phyloP scores from a whole-genome alignment of 2,113 vertebrate species.

The Egretta garzetta region DNA sequence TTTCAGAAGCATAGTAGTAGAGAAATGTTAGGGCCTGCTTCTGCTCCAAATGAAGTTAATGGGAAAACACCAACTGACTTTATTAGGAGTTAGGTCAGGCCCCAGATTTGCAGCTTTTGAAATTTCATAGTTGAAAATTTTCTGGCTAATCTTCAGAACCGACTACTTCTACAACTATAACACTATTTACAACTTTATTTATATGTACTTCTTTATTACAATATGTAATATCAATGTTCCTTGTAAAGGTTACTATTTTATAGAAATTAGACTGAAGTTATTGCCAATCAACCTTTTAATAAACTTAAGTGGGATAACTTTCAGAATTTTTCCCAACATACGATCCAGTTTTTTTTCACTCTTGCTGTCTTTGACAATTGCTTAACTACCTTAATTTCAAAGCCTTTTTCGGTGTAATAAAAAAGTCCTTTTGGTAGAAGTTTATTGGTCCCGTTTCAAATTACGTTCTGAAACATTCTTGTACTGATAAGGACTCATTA shows the following conservation, averaged over 20 bases:
- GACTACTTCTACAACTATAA: slow-evolving; percentile 47
- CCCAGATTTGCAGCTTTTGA: slow-evolving; percentile 19
- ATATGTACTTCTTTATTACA: slow-evolving; percentile 67
- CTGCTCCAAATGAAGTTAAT: slow-evolving; percentile 37
- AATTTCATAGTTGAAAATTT: slow-evolving; percentile 43
- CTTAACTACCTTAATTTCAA: slow-evolving; percentile 58
- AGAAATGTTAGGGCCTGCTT: slow-evolving; percentile 44
- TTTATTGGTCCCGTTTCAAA: slow-evolving; percentile 64
- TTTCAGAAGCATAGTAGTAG: slow-evolving; percentile 57
- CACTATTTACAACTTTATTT: slow-evolving; percentile 65
- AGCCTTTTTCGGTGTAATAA: slow-evolving; percentile 52
- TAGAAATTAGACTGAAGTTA: slow-evolving; percentile 68
- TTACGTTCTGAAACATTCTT: slow-evolving; percentile 57
- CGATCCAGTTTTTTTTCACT: slow-evolving; percentile 15
- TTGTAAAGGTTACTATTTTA: slow-evolving; percentile 68
- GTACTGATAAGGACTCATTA: slow-evolving; percentile 50
- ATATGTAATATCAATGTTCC: slow-evolving; percentile 69
- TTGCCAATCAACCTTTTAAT: slow-evolving; percentile 65
- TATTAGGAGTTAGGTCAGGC: slow-evolving; percentile 30
- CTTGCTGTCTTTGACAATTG: not conserved
- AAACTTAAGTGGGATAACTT: slow-evolving; percentile 56
- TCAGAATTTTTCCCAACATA: slow-evolving; percentile 46
- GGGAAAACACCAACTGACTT: slow-evolving; percentile 49
- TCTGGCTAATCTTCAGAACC: slow-evolving; percentile 42
- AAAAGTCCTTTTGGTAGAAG: slow-evolving; percentile 61